phyloP scores from a whole-genome alignment of 2,888 invertebrate genomes.

The Xestoiulus laeticollis region DNA sequence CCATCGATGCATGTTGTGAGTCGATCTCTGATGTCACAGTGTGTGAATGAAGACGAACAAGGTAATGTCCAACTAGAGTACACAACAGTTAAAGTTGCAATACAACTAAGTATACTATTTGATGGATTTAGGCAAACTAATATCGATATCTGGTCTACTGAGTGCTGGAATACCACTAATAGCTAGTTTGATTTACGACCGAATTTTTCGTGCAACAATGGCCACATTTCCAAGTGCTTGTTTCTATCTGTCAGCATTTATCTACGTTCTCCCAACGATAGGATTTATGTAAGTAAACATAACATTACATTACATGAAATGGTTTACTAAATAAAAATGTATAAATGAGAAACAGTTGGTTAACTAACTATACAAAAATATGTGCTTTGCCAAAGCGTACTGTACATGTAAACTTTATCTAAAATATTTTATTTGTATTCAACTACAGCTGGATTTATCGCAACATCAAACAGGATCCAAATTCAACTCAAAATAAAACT shows the following conservation, averaged over 20 bases:
- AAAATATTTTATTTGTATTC: not conserved
- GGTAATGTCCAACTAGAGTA: not conserved
- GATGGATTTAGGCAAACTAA: not conserved
- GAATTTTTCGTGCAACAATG: slow-evolving; percentile 45
- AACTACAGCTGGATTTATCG: not conserved
- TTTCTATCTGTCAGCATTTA: slow-evolving; percentile 11
- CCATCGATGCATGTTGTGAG: not conserved
- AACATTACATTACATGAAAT: too few species aligned
- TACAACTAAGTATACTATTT: not conserved
- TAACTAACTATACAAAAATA: too few species aligned
- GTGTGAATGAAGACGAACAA: slow-evolving; percentile 41
- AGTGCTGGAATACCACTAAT: slow-evolving; percentile 38
- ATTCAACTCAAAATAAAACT: not conserved
- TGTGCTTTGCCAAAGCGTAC: too few species aligned
- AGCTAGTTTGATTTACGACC: slow-evolving; percentile 18
- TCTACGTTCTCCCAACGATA: not conserved
- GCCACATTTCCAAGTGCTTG: not conserved
- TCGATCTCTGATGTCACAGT: slow-evolving; percentile 1
- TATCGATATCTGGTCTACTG: not conserved
- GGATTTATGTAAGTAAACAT: slow-evolving; percentile 20
- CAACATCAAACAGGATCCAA: not conserved
- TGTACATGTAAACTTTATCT: too few species aligned
- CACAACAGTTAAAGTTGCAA: not conserved
- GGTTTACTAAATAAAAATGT: too few species aligned
- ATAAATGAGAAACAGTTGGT: too few species aligned